Conservation (phyloP, 1,140 invertebrate species). For the Hycleus phaleratus region DNA sequence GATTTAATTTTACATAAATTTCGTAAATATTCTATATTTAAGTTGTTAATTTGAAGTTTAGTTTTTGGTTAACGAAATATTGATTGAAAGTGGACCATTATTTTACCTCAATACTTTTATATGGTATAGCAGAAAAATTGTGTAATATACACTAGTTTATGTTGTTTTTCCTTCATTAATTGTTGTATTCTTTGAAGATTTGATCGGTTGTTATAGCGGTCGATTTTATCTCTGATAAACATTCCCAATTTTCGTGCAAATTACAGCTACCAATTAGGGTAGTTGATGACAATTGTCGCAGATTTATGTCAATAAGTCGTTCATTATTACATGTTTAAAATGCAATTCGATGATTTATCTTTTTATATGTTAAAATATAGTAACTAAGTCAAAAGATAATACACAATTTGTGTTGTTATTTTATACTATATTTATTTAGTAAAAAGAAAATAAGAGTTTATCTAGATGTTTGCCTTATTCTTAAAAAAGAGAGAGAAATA, state of each 20-base stretch:
- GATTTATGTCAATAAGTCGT: slow-evolving; percentile 7
- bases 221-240: slow-evolving; percentile 4
- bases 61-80: background rate
- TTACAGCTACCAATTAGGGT: background rate
- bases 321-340: background rate
- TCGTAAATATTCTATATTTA: slow-evolving; percentile 12
- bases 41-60: slow-evolving; percentile 3
- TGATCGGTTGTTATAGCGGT: slow-evolving; percentile 2
- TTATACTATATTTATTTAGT: slow-evolving; percentile 13
- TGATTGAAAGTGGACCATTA: slow-evolving; percentile 13
- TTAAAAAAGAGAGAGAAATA: slow-evolving; percentile 1
- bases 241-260: slow-evolving; percentile 15
- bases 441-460: slow-evolving; percentile 1
- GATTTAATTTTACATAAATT: slow-evolving; percentile 15
- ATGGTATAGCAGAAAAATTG: slow-evolving; percentile 9
- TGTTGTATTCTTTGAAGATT: slow-evolving; percentile 6
- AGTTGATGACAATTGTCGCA: slow-evolving; percentile 3
- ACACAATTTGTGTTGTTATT: slow-evolving; percentile 8
- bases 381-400: background rate
- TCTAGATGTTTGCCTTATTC: slow-evolving; percentile 15
- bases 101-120: slow-evolving; percentile 18
- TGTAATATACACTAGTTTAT: slow-evolving; percentile 14
- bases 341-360: slow-evolving; percentile 9
- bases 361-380: slow-evolving; percentile 7
- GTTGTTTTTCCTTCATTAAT: slow-evolving; percentile 7